Base-by-base conservation (phyloP, 2,113 vertebrate genomes). In the Menura novaehollandiae region DNA sequence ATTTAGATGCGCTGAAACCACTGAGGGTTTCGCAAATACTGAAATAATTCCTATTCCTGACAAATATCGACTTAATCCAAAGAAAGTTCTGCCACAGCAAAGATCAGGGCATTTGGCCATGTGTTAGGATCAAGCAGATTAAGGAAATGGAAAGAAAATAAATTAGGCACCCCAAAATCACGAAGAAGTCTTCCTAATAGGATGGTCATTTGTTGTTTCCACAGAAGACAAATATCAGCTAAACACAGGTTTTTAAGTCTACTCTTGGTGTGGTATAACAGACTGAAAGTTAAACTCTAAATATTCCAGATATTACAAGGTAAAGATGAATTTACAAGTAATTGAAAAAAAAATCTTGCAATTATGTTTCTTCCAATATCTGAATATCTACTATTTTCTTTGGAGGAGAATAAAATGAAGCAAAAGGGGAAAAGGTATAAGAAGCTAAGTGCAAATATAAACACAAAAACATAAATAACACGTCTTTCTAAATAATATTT, bases 121-220 rank as follows among this genome's bases (percentile, higher is more conserved):
- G 39, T n/a, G 41, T 32, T 35, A 51, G 7, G 24, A 78, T 11
- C 19, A 76, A 39, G 13, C 4, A 47, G n/a, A 72, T 27, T 21
- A 39, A 18, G 17, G 15, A 43, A 75, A 64, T 43, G 11, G 1
- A 23, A 11, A 28, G 37, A 30, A 15, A 53, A 24, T 32, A 28
- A 81, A 20, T 44, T 39, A 51, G 23, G 3, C n/a, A 66, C 7
- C 7, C 15, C n/a, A 86, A 16, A 74, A 63, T 26, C 7, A 64
- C 1, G 0, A 72, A 28, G 11, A 68, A 51, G 11, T 49, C 63
- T 52, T 77, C 55, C 39, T 41, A 46, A 35, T 0, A 33, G 6
- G 18, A 76, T 20, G 11, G 41, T 11, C 26, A 43, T 63, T 59
- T 77, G 9, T 10, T 81, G 9, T 49, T 85, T 39, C 66, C 67